A percentile compares a stretch with the other conserved stretches of the same genome.
Conservation (phyloP, 2,113 vertebrate genomes). For the Eulemur macaco region DNA sequence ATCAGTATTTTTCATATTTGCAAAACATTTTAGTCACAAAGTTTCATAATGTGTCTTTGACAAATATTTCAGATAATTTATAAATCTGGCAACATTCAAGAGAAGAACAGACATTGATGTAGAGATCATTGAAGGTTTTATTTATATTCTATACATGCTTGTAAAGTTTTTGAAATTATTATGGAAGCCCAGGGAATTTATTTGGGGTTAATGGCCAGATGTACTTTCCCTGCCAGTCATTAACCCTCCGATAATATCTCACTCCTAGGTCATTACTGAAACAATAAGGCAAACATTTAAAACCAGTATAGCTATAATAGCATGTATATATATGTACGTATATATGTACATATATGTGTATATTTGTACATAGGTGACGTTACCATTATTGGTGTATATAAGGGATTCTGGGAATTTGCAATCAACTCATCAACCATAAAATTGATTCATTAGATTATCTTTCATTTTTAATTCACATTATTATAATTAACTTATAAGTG, state of each 20-base stretch:
- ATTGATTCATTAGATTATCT: conserved; percentile 57
- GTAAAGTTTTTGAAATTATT: conserved; percentile 70
- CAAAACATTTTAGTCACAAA: neutral
- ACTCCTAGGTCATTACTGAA: conserved; percentile 59
- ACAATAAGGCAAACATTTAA: conserved; percentile 54
- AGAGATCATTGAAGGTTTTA: conserved; percentile 29
- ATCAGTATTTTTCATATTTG: neutral
- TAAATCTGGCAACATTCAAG: neutral
- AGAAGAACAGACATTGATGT: neutral
- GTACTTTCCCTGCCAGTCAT: conserved; percentile 67
- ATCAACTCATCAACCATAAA: conserved; percentile 40
- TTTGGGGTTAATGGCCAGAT: conserved; percentile 69
- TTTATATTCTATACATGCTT: conserved; percentile 65
- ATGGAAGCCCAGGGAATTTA: conserved; percentile 71
- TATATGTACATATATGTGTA: neutral
- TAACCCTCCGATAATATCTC: conserved; percentile 60
- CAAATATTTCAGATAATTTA: neutral
- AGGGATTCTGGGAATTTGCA: conserved; percentile 4
- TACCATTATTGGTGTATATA: conserved; percentile 43
- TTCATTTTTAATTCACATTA: conserved; percentile 56
- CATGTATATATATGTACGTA: neutral
- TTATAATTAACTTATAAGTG: conserved; percentile 69
- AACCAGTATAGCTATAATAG: conserved; percentile 51
- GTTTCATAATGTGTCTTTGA: neutral
- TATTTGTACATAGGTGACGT: neutral